Percentiles rank a stretch among this genome's conserved stretches.
phyloP scores from a whole-genome alignment of 2,797 vertebrate genomes.

The Peromyscus melanophrys region DNA sequence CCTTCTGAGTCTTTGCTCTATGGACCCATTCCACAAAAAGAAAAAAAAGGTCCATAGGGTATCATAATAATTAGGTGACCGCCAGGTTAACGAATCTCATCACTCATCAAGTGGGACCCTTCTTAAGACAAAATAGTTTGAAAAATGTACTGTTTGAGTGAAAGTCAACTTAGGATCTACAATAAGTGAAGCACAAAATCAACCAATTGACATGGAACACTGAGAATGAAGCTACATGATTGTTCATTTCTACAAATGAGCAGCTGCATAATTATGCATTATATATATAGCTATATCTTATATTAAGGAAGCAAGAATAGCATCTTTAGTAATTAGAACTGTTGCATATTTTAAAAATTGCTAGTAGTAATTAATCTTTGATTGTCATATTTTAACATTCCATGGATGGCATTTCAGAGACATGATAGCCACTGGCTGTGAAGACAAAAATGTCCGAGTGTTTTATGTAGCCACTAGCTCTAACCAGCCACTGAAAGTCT shows the following conservation, averaged over 20 bases:
- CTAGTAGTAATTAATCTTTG: neutral
- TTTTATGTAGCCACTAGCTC: conserved; percentile 98
- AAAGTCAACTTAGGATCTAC: neutral
- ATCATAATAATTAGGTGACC: neutral
- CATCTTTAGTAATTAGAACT: neutral
- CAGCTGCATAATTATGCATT: neutral
- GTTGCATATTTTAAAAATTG: neutral
- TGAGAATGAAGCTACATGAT: neutral
- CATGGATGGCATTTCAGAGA: conserved; percentile 91
- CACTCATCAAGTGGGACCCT: neutral
- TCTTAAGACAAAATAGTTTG: neutral
- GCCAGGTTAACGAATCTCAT: neutral
- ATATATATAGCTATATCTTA: neutral
- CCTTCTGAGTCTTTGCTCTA: neutral
- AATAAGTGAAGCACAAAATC: neutral
- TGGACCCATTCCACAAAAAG: neutral
- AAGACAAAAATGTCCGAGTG: conserved; percentile 97
- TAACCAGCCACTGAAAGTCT: conserved; percentile 97
- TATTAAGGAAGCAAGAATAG: neutral
- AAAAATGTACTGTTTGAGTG: conserved; percentile 5
- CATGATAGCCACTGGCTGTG: conserved; percentile 99
- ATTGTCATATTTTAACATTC: neutral
- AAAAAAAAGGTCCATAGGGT: neutral
- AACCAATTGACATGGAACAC: neutral
- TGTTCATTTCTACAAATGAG: neutral